phyloP scores from a whole-genome alignment of 1,140 invertebrate genomes.

The Drosophila equinoxialis region DNA sequence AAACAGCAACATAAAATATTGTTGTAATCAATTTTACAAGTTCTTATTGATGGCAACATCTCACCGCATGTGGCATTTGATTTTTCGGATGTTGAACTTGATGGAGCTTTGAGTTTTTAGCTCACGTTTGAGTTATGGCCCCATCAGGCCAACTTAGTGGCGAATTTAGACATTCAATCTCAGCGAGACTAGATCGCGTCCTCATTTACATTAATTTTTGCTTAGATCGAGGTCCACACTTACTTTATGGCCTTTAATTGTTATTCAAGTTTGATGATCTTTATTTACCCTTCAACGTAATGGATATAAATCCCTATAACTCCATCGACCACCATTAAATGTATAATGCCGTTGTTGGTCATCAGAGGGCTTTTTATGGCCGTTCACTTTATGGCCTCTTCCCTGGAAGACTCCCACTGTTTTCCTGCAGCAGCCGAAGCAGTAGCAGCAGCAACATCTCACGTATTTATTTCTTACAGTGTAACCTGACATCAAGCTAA shows the following conservation, averaged over 20 bases:
- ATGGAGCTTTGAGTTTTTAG: not conserved
- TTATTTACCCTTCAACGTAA: not conserved
- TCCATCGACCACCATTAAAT: not conserved
- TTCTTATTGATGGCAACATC: slow-evolving; percentile 62
- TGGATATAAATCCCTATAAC: slow-evolving; percentile 1
- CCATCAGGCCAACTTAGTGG: not conserved
- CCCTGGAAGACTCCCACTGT: slow-evolving; percentile 4
- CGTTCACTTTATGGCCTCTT: not conserved
- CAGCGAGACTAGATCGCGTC: not conserved
- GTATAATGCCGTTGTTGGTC: not conserved
- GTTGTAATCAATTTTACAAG: slow-evolving; percentile 79
- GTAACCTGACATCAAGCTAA: slow-evolving; percentile 6
- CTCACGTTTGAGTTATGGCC: slow-evolving; percentile 5
- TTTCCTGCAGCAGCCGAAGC: not conserved
- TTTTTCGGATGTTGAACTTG: slow-evolving; percentile 38
- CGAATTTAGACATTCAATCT: not conserved
- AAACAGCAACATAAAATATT: slow-evolving; percentile 45
- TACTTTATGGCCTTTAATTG: too few species aligned
- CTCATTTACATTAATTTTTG: too few species aligned
- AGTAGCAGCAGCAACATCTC: not conserved
- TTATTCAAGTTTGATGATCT: not conserved
- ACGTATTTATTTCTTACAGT: not conserved
- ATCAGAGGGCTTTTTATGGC: not conserved
- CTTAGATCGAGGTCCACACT: too few species aligned
- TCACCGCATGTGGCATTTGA: slow-evolving; percentile 64